Conservation (phyloP, 2,888 invertebrate species). For the Therioaphis trifolii region DNA sequence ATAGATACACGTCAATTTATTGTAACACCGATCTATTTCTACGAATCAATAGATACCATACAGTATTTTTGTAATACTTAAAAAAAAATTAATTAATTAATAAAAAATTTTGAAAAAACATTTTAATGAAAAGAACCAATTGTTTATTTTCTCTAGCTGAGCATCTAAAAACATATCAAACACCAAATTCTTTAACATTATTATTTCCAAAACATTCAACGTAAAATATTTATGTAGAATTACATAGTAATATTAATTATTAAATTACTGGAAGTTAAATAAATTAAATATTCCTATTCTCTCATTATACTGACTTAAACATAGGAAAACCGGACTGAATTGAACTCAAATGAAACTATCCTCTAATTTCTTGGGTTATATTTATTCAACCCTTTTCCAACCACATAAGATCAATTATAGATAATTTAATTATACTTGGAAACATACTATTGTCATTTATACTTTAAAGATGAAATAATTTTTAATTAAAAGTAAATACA, state of each 20-base stretch:
- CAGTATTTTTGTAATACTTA: too few relatives aligned
- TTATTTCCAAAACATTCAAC: background rate
- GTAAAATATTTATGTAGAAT: background rate
- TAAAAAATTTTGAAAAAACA: too few relatives aligned
- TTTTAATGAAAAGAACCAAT: too few relatives aligned
- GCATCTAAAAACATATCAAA: too few relatives aligned
- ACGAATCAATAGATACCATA: too few relatives aligned
- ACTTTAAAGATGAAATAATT: background rate
- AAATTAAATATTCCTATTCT: constrained; percentile 15
- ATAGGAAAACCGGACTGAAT: background rate
- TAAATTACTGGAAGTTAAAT: background rate
- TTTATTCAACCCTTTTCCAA: constrained; percentile 22
- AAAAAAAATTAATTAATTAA: too few relatives aligned
- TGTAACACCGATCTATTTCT: too few relatives aligned
- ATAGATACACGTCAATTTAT: too few relatives aligned
- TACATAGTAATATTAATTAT: constrained; percentile 22
- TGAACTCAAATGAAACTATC: background rate
- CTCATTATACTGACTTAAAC: background rate
- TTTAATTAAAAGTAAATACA: background rate
- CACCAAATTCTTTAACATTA: too few relatives aligned
- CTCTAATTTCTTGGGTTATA: background rate
- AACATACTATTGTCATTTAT: background rate
- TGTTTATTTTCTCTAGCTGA: too few relatives aligned
- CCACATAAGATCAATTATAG: background rate
- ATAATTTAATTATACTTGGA: background rate